Evolutionary conservation across 2,797 vertebrate species (phyloP).

Genomic region (Pogonophryne albipinna): DNA sequence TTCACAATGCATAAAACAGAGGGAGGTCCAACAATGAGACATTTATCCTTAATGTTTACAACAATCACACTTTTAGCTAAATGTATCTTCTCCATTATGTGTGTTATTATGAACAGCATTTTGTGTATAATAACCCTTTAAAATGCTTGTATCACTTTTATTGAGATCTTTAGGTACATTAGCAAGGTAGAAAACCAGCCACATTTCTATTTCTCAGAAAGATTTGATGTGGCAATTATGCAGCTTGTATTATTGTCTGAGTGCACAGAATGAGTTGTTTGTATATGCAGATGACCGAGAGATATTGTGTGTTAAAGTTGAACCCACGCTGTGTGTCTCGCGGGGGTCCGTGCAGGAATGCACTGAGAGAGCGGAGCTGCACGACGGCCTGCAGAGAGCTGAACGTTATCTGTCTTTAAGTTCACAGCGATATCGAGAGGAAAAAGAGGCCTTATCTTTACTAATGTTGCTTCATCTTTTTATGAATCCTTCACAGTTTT

Average conservation of each 20-base stretch:
- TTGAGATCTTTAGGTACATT: too few relatives aligned
- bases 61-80: too few relatives aligned
- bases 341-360: constrained; percentile 67
- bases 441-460: constrained; percentile 45
- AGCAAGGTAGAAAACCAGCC: too few relatives aligned
- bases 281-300: constrained; percentile 49
- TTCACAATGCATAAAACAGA: too few relatives aligned
- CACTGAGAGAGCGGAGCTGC: constrained; percentile 49
- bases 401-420: constrained; percentile 67
- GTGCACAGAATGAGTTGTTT: constrained; percentile 18
- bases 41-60: too few relatives aligned
- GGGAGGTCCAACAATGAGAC: too few relatives aligned
- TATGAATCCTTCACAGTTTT: neutral
- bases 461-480: constrained; percentile 21
- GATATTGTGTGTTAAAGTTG: constrained; percentile 70
- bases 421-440: constrained; percentile 23
- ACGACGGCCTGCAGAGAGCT: constrained; percentile 54
- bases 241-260: neutral
- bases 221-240: constrained; percentile 2
- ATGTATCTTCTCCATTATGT: too few relatives aligned
- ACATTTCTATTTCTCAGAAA: constrained; percentile 10
- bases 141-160: too few relatives aligned
- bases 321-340: constrained; percentile 62
- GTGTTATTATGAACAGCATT: too few relatives aligned
- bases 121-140: too few relatives aligned